A percentile compares a stretch with the other conserved stretches of the same genome.
Evolutionary conservation across 2,888 invertebrate species (phyloP).

Genomic region (Boloria euphrosyne): DNA sequence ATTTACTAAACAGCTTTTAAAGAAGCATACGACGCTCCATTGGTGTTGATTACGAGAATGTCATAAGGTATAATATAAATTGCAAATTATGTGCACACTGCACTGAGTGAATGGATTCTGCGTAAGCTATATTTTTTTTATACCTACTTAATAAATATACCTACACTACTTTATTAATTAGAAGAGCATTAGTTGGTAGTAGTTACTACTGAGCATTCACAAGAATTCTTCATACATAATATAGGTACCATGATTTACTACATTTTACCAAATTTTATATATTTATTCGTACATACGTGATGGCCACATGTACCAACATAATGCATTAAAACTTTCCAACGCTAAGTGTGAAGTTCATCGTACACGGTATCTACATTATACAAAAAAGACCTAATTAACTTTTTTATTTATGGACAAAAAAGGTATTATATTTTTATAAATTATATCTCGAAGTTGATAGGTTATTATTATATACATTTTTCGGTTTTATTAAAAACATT

Average conservation of each 20-base stretch:
- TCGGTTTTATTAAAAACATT: conserved; percentile 1
- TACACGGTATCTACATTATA: conserved; percentile 69
- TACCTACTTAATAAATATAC: too few species aligned
- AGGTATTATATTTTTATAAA: conserved; percentile 26
- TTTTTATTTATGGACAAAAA: conserved; percentile 40
- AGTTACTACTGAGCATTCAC: too few species aligned
- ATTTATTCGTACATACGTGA: conserved; percentile 31
- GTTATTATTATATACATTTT: not conserved
- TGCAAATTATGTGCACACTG: too few species aligned
- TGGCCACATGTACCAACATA: conserved; percentile 44
- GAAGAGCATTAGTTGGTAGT: too few species aligned
- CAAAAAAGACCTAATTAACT: conserved; percentile 61
- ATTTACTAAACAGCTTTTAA: too few species aligned
- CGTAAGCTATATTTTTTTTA: too few species aligned
- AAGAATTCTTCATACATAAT: too few species aligned
- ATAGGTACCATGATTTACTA: not conserved
- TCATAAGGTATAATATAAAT: too few species aligned
- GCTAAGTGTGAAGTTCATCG: conserved; percentile 58
- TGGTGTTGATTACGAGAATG: too few species aligned
- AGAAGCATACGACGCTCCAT: too few species aligned
- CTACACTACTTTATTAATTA: too few species aligned
- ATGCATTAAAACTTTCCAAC: conserved; percentile 72
- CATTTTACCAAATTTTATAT: conserved; percentile 22
- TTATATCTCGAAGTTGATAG: not conserved
- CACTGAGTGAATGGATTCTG: too few species aligned